phyloP scores from a whole-genome alignment of 2,888 invertebrate genomes.

The Notocelia uddmanniana region DNA sequence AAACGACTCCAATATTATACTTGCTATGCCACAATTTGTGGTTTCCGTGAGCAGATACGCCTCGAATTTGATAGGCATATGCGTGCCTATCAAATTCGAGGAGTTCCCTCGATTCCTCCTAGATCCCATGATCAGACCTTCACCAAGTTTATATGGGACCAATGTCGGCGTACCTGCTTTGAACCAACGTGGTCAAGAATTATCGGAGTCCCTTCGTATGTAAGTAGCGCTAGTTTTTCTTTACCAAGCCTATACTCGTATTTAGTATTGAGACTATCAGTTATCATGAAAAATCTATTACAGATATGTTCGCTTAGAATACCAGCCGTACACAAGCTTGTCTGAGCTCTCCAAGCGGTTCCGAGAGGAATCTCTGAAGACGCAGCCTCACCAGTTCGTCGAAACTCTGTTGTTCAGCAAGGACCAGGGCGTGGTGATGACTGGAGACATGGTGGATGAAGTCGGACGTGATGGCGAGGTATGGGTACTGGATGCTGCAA shows the following conservation, averaged over 20 bases:
- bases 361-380: slow-evolving; percentile 77
- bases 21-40: too few species aligned
- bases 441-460: slow-evolving; percentile 88
- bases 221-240: background rate
- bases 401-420: slow-evolving; percentile 89
- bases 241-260: background rate
- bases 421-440: slow-evolving; percentile 91
- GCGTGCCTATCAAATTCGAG: too few species aligned
- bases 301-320: slow-evolving; percentile 88
- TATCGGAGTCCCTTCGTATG: too few species aligned
- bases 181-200: too few species aligned
- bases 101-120: too few species aligned
- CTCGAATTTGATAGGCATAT: too few species aligned
- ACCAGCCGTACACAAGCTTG: slow-evolving; percentile 86
- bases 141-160: too few species aligned
- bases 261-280: background rate
- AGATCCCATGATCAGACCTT: too few species aligned
- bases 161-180: too few species aligned
- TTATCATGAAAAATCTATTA: background rate
- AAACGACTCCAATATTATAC: too few species aligned
- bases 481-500: slow-evolving; percentile 40
- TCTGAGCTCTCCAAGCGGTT: slow-evolving; percentile 83
- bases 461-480: slow-evolving; percentile 86
- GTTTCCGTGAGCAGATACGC: too few species aligned
- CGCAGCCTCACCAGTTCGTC: slow-evolving; percentile 88